Conservation (phyloP, 2,888 invertebrate genomes). For the Tipula lateralis region DNA sequence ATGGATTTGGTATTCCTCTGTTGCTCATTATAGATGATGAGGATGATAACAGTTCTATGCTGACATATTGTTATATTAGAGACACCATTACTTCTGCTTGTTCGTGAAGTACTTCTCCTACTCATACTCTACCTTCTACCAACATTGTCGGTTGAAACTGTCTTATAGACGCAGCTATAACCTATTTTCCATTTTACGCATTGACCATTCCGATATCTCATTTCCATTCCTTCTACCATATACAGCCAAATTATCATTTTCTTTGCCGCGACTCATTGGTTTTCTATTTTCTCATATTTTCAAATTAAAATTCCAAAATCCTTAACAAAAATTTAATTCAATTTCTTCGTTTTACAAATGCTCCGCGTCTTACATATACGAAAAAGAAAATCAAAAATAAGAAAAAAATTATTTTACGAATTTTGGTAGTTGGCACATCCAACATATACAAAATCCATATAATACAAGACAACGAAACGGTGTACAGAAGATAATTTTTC, state of each 20-base stretch:
- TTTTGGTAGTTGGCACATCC: neutral
- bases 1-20: too few species aligned
- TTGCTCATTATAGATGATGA: too few species aligned
- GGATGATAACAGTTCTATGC: too few species aligned
- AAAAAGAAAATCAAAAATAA: neutral
- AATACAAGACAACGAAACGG: neutral
- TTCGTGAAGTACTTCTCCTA: too few species aligned
- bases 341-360: neutral
- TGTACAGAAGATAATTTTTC: slow-evolving; percentile 1
- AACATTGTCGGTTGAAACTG: too few species aligned
- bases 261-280: neutral
- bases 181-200: neutral
- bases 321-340: slow-evolving; percentile 13
- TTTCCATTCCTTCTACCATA: neutral
- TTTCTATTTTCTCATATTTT: slow-evolving; percentile 1
- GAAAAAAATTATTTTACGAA: too few species aligned
- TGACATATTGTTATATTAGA: too few species aligned
- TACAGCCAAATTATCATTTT: neutral
- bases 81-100: too few species aligned
- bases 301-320: slow-evolving; percentile 19
- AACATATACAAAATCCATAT: neutral
- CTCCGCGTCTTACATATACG: neutral
- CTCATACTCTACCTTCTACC: too few species aligned
- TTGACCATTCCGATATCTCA: neutral
- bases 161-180: too few species aligned